A percentile compares a stretch with the other conserved stretches of the same genome.
These are phyloP conservation scores for Nipponacmea schrenckii DNA, from an alignment of 2,888 invertebrate species.

Conservation along the genomic window DNA sequence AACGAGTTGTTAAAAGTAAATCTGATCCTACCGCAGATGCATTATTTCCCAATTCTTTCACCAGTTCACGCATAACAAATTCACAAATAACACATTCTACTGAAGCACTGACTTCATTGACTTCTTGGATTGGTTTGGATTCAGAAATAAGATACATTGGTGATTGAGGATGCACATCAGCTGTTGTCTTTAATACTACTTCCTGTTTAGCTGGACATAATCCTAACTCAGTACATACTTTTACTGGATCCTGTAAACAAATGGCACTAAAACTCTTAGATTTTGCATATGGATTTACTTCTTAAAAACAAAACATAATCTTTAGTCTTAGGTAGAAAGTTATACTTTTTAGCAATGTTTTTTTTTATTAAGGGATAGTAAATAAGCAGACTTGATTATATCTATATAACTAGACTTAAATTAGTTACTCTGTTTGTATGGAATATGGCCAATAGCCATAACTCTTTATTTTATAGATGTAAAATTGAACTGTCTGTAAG, in stretches of 20 bases:
- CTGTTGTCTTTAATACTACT: not conserved
- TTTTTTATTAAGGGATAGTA: not conserved
- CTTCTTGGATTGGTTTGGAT: conserved; percentile 1
- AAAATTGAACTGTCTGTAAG: too few species aligned
- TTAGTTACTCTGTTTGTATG: too few species aligned
- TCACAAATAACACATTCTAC: conserved; percentile 23
- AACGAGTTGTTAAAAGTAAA: too few species aligned
- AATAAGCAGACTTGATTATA: too few species aligned
- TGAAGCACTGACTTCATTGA: not conserved
- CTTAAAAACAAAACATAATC: not conserved
- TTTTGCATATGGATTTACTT: too few species aligned
- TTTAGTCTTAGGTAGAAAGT: conserved; percentile 13
- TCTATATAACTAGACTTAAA: too few species aligned
- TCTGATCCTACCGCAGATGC: conserved; percentile 15
- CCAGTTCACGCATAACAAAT: conserved; percentile 21
- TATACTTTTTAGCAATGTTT: conserved; percentile 11
- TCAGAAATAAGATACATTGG: not conserved
- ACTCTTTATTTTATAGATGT: too few species aligned
- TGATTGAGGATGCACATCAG: not conserved
- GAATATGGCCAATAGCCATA: too few species aligned
- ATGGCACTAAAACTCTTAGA: too few species aligned
- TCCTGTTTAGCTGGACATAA: conserved; percentile 13
- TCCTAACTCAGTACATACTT: conserved; percentile 17
- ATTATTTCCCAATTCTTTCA: conserved; percentile 19
- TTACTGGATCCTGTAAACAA: conserved; percentile 16